Conservation (phyloP, 2,797 vertebrate species). For the Molossus alvarezi region DNA sequence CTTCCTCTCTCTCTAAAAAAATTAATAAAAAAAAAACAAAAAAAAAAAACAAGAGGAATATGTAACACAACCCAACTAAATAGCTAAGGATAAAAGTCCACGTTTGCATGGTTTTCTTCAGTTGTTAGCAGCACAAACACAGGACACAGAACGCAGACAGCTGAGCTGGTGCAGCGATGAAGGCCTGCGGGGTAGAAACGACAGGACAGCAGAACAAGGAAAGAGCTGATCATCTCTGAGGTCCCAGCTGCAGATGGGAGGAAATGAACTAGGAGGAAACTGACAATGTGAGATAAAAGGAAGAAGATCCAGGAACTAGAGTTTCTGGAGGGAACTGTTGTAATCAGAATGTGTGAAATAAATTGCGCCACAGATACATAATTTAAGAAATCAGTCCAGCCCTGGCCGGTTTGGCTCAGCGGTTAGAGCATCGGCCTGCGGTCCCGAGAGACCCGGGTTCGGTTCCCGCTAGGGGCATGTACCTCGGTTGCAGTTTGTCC, state of each 20-base stretch:
- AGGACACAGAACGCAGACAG: background rate
- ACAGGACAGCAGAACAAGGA: background rate
- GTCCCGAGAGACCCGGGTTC: no score
- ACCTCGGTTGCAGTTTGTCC: no score
- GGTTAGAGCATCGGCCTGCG: no score
- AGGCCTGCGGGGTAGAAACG: background rate
- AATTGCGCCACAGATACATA: background rate
- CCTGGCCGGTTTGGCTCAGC: no score
- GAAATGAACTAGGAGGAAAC: background rate
- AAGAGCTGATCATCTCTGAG: background rate
- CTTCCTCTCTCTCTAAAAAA: no score
- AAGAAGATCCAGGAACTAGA: slow-evolving; percentile 5
- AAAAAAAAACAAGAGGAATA: background rate
- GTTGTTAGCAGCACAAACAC: background rate
- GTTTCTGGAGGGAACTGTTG: background rate
- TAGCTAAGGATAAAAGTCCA: background rate
- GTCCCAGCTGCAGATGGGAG: background rate
- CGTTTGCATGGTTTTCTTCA: background rate
- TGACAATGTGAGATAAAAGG: background rate
- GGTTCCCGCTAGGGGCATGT: no score
- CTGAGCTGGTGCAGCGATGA: background rate
- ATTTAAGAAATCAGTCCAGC: background rate
- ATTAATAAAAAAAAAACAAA: no score
- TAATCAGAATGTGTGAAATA: background rate
- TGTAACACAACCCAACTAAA: background rate